Percentiles rank a stretch among this genome's conserved stretches.
These are phyloP conservation scores for Sander vitreus DNA, from an alignment of 2,113 vertebrate genomes.

Conservation along the genomic window DNA sequence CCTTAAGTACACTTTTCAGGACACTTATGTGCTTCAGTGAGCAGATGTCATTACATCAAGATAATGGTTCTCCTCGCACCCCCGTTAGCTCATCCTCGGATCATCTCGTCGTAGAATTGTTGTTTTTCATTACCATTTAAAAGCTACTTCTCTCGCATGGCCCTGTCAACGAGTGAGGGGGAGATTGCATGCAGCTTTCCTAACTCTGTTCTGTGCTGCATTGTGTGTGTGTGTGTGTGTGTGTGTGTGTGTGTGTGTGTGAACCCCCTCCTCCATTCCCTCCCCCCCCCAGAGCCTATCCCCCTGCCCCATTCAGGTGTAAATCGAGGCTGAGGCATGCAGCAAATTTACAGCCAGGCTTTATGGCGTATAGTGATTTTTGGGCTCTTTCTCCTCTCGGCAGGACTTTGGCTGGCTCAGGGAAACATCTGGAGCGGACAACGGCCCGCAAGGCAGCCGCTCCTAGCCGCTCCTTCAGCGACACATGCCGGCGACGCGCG, in stretches of 20 bases:
- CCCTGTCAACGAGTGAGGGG: constrained; percentile 15
- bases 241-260: constrained; percentile 1
- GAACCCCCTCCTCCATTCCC: not conserved
- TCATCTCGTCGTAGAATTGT: constrained; percentile 15
- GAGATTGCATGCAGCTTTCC: constrained; percentile 6
- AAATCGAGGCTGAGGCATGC: constrained; percentile 48
- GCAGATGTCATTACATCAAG: constrained; percentile 31
- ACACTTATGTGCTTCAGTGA: constrained; percentile 5
- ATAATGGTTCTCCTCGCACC: constrained; percentile 18
- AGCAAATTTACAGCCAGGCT: constrained; percentile 63
- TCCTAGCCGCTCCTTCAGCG: constrained; percentile 12
- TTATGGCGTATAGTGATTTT: constrained; percentile 25
- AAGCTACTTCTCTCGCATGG: constrained; percentile 39
- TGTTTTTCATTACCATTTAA: constrained; percentile 51
- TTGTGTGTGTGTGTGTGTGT: constrained; percentile 15
- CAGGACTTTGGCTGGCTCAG: constrained; percentile 55
- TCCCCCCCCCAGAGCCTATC: constrained; percentile 25
- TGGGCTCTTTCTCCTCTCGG: constrained; percentile 18
- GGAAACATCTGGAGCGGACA: constrained; percentile 73
- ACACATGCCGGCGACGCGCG: constrained; percentile 40
- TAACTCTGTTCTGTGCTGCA: not conserved
- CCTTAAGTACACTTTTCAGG: constrained; percentile 10
- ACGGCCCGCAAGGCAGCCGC: constrained; percentile 18
- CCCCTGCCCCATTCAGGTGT: constrained; percentile 64
- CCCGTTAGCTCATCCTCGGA: not conserved